Evolutionary conservation across 1,140 invertebrate genomes (phyloP), one percentile per base, ranked within the genome.

Genomic region (Drosophila navojoa): DNA sequence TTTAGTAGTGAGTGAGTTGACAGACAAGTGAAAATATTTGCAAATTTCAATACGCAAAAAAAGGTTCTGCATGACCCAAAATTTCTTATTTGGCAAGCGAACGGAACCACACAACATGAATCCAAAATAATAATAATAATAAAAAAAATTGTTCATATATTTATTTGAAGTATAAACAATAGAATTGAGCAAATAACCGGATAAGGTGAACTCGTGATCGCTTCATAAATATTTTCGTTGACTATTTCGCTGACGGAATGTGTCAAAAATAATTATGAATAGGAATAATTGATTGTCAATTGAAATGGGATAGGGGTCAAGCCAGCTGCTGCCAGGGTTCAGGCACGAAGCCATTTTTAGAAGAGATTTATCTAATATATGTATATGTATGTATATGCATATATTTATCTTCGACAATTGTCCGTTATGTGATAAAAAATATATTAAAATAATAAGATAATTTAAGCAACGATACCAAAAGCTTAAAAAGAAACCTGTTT

Each of bases 221-320:
- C 62, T 84, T 76, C 68, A 73, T 69, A 59, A 71, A 71, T 16
- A 32, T 38, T 50, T 27, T 59, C 9, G 13, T 35, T 10, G n/a
- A 44, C 40, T 42, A 42, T 68, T 53, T 16, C 29, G 22, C 49
- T 73, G 57, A 55, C 38, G 62, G 35, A 62, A 52, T 29, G 19
- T n/a, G 54, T 55, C 54, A 71, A 75, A 70, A 53, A 54, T 66
- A 69, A 84, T 76, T 85, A 40, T 44, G 44, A 64, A 25, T 50
- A 50, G 15, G n/a, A 22, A 42, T 13, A 16, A 42, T 11, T 38
- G 35, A 38, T 11, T 38, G 35, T 38, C 10, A 11, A 38, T 64
- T 53, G 9, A 10, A 38, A 35, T 42, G 10, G 40, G 4, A 29
- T 40, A 38, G 35, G 42, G 49, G 22, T 60, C 32, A 60, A 40